These are phyloP conservation scores for Bufo bufo DNA, from an alignment of 2,113 vertebrate genomes.

Conservation along the genomic window DNA sequence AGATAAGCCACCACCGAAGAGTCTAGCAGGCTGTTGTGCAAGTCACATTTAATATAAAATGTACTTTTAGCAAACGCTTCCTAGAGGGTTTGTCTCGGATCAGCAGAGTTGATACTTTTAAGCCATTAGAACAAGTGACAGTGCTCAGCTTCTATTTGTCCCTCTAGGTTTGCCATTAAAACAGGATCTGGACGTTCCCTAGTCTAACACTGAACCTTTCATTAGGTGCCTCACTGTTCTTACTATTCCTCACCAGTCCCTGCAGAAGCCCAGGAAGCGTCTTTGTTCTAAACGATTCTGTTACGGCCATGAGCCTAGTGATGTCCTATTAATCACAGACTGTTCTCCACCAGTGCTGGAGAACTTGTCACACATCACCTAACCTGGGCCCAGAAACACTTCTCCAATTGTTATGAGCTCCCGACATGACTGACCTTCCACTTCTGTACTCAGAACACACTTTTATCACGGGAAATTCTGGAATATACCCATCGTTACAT, in stretches of 20 bases:
- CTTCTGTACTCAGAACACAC: neutral
- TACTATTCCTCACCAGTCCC: constrained; percentile 55
- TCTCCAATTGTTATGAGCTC: neutral
- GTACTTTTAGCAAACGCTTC: neutral
- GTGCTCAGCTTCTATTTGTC: constrained; percentile 23
- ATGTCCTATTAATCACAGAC: constrained; percentile 47
- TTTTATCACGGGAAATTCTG: neutral
- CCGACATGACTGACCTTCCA: constrained; percentile 1
- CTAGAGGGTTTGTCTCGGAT: neutral
- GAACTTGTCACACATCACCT: neutral
- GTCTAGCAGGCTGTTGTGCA: neutral
- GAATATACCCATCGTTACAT: neutral
- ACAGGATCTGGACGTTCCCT: constrained; percentile 48
- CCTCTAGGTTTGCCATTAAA: constrained; percentile 37
- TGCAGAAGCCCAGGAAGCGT: constrained; percentile 47
- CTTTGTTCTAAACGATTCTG: constrained; percentile 42
- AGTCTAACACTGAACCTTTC: constrained; percentile 48
- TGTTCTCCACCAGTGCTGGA: constrained; percentile 23
- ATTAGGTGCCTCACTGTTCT: constrained; percentile 29
- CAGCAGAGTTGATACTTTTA: neutral
- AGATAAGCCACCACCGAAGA: too few relatives aligned
- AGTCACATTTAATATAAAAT: neutral
- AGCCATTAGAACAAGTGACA: constrained; percentile 31
- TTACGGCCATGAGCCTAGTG: constrained; percentile 3
- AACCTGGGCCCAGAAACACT: constrained; percentile 21